Base-by-base conservation (phyloP, 64 coral and sea anemone species). In the Exaiptasia diaphana region DNA sequence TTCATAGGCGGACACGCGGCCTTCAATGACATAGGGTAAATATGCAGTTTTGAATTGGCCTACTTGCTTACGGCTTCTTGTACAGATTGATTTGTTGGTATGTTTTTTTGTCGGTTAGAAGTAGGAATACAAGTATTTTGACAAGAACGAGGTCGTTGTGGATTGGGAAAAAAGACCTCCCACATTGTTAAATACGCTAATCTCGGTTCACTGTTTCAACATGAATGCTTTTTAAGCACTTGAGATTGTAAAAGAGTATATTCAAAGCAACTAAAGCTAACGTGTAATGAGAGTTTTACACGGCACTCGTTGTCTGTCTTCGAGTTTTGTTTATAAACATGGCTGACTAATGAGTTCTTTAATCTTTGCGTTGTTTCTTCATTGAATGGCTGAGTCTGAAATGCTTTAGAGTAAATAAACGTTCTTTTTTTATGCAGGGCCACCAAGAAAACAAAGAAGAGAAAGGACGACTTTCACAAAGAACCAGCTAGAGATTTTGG, bases 391-490 rank as follows among this genome's bases (percentile, higher is more conserved):
- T 52, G 49, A 12, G 10, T n/a, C 49, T 52, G 10, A 12, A 52
- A 12, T 52, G n/a, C n/a, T 52, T 52, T 52, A 52, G n/a, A 12
- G n/a, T n/a, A n/a, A 52, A 52, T 12, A 52, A 52, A 52, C 10
- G 49, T 12, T 4, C 39, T 52, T 35, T 18, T 71, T 50, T 54
- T 44, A 15, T 45, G 15, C 15, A 78, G 84, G 73, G 40, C 84
- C 73, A 36, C 73, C 84, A 68, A 37, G 84, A 48, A 87, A 87
- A 39, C 73, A 87, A 20, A 57, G 84, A 14, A 31, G 84, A 56
- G 84, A 87, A 38, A 56, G 84, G 68, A 87, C 84, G 9, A 87
- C 84, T 15, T 87, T 87, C 32, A 87, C 73, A 0, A 87, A 87
- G 64, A 62, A 46, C 54, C 84, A 87, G 45, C 59, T 87, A 22